Percentiles rank a stretch among this genome's conserved stretches.
phyloP scores from a whole-genome alignment of 2,113 vertebrate species.

The Charina bottae region DNA sequence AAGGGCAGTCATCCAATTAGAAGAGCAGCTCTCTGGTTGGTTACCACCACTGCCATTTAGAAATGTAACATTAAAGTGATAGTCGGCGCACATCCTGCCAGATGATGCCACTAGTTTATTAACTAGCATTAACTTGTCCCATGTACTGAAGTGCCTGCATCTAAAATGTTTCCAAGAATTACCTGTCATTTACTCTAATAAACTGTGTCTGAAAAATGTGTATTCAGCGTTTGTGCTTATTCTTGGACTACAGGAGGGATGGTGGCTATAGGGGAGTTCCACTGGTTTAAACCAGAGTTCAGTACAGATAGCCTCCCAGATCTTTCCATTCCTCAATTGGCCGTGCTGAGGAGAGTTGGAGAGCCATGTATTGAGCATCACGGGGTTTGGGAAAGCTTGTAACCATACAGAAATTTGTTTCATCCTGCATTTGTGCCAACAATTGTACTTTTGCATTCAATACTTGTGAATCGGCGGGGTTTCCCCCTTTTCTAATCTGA shows the following conservation, averaged over 20 bases:
- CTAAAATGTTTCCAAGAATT: constrained; percentile 22
- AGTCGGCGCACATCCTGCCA: not conserved
- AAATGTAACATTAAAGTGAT: not conserved
- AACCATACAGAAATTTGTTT: not conserved
- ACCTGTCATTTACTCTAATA: not conserved
- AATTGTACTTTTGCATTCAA: not conserved
- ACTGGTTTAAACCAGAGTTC: not conserved
- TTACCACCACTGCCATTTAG: not conserved
- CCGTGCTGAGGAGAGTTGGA: not conserved
- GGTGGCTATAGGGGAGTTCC: not conserved
- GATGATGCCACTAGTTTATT: not conserved
- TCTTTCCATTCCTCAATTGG: not conserved
- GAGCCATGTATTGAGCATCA: not conserved
- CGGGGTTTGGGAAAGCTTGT: not conserved
- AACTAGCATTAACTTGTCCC: not conserved
- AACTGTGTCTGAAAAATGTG: not conserved
- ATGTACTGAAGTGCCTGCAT: rapidly evolving
- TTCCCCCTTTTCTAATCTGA: not conserved
- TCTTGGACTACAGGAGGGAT: not conserved
- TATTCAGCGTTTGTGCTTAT: not conserved
- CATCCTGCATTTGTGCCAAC: not conserved
- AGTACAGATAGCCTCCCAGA: not conserved
- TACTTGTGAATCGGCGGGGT: not conserved
- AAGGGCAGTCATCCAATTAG: not conserved
- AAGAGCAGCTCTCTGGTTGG: not conserved